Evolutionary conservation across 1,140 invertebrate species (phyloP).

Genomic region (Drosophila azteca): DNA sequence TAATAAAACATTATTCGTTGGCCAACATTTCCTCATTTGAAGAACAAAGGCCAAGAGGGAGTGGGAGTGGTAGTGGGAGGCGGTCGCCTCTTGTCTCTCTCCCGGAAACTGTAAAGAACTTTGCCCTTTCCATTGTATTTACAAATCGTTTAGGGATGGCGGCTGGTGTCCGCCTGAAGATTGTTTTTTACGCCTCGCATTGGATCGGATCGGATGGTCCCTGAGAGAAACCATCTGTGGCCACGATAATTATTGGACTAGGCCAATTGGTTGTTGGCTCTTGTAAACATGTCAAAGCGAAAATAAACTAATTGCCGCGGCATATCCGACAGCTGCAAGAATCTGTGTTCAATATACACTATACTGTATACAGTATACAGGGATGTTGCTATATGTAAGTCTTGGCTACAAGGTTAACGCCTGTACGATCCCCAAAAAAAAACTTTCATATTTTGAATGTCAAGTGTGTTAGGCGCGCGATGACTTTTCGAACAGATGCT

Average conservation of each 20-base stretch:
- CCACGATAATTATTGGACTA: constrained; percentile 20
- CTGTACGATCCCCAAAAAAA: constrained; percentile 9
- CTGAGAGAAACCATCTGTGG: constrained; percentile 66
- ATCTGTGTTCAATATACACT: constrained; percentile 42
- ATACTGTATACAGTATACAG: neutral
- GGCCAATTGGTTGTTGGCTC: constrained; percentile 31
- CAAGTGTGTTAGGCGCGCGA: constrained; percentile 55
- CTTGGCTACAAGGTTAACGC: constrained; percentile 55
- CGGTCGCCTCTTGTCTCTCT: constrained; percentile 9
- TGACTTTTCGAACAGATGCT: constrained; percentile 64
- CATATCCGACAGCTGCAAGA: constrained; percentile 70
- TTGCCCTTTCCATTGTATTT: constrained; percentile 35
- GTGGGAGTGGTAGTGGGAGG: neutral
- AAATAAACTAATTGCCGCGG: constrained; percentile 61
- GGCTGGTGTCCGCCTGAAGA: constrained; percentile 2
- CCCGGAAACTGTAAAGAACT: constrained; percentile 59
- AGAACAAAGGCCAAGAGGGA: constrained; percentile 13
- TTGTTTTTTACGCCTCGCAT: constrained; percentile 36
- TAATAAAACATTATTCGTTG: constrained; percentile 39
- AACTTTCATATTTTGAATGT: constrained; percentile 47
- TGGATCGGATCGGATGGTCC: neutral
- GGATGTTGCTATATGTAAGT: constrained; percentile 10
- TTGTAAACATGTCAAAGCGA: constrained; percentile 74
- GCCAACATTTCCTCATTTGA: constrained; percentile 36
- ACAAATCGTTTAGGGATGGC: constrained; percentile 26